A percentile compares a stretch with the other conserved stretches of the same genome.
These are phyloP conservation scores for Sturmia bella DNA, from an alignment of 2,888 invertebrate species.

Conservation along the genomic window DNA sequence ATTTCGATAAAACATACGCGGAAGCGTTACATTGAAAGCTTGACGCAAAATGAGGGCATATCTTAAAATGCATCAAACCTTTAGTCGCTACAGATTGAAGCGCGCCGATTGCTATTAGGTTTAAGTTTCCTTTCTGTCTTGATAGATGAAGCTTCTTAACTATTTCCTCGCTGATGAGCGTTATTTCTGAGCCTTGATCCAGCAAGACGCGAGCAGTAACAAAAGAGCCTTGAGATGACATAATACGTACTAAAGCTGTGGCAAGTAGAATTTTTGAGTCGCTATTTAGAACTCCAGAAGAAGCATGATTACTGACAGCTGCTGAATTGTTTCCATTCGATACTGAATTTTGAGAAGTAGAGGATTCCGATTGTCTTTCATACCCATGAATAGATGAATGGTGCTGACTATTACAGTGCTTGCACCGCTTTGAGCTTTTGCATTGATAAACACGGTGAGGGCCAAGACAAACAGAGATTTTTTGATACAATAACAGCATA, in stretches of 20 bases:
- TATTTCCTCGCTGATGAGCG: slow-evolving; percentile 22
- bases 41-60: slow-evolving; percentile 14
- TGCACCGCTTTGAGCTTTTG: no score
- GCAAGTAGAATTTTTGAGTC: slow-evolving; percentile 11
- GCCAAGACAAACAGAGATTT: no score
- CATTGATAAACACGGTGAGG: no score
- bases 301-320: slow-evolving; percentile 33
- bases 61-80: slow-evolving; percentile 25
- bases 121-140: slow-evolving; percentile 19
- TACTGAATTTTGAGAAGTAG: not conserved
- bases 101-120: slow-evolving; percentile 18
- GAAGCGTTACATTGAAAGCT: slow-evolving; percentile 14
- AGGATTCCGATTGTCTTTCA: not conserved
- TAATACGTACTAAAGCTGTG: slow-evolving; percentile 15
- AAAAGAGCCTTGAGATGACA: not conserved
- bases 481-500: no score
- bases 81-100: not conserved
- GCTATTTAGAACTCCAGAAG: not conserved
- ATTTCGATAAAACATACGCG: slow-evolving; percentile 11
- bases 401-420: slow-evolving; percentile 20
- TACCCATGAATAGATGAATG: slow-evolving; percentile 37
- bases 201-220: no score
- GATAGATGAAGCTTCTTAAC: slow-evolving; percentile 16
- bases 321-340: not conserved
- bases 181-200: slow-evolving; percentile 43